Percentiles rank a stretch among this genome's conserved stretches.
Conservation (phyloP, 2,113 vertebrate genomes). For the Protobothrops mucrosquamatus region DNA sequence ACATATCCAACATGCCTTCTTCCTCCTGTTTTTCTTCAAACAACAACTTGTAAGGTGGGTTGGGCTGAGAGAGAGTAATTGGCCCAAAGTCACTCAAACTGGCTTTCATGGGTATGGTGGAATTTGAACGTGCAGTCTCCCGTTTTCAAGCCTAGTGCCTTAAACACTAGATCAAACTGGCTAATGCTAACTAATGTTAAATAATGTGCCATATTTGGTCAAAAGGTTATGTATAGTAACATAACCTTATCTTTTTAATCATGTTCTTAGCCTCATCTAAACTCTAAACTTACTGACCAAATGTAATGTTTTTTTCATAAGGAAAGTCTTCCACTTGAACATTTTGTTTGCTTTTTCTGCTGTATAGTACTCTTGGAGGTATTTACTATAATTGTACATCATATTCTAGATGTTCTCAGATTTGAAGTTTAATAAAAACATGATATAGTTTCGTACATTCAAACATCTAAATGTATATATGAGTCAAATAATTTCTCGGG, state of each 20-base stretch:
- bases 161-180: neutral
- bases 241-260: neutral
- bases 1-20: neutral
- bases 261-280: neutral
- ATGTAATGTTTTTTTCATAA: neutral
- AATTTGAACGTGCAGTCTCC: neutral
- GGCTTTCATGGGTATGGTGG: neutral
- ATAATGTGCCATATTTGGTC: neutral
- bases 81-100: neutral
- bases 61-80: neutral
- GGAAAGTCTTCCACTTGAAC: neutral
- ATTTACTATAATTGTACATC: neutral
- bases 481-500: neutral
- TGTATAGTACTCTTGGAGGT: neutral
- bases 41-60: neutral
- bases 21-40: neutral
- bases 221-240: neutral
- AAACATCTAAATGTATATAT: neutral
- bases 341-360: neutral
- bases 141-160: neutral
- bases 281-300: neutral
- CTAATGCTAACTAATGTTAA: neutral
- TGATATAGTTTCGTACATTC: neutral
- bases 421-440: neutral
- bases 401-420: neutral